Conservation (phyloP, 2,888 invertebrate species). For the Bombylius discolor region DNA sequence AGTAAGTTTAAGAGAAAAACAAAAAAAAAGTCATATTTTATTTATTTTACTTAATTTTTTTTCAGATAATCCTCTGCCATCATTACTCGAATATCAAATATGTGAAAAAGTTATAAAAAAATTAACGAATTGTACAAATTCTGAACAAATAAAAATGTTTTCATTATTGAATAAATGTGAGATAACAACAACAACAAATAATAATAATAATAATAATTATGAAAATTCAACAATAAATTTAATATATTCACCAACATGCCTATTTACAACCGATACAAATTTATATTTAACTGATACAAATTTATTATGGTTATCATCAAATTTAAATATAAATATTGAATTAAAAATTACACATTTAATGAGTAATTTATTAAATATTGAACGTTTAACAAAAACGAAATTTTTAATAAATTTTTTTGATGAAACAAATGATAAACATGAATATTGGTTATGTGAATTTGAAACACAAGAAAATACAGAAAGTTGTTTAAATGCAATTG, state of each 20-base stretch:
- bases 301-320: constrained; percentile 38
- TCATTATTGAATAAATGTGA: constrained; percentile 36
- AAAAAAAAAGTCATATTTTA: too few relatives aligned
- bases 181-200: constrained; percentile 21
- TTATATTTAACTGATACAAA: constrained; percentile 37
- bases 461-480: constrained; percentile 37
- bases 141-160: constrained; percentile 34
- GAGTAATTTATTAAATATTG: constrained; percentile 42
- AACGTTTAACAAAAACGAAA: constrained; percentile 23
- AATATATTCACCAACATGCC: constrained; percentile 20
- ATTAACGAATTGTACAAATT: constrained; percentile 20
- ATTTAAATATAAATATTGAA: constrained; percentile 20
- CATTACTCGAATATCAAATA: constrained; percentile 29
- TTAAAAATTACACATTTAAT: constrained; percentile 37
- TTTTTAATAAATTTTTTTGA: constrained; percentile 40
- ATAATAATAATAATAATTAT: constrained; percentile 23
- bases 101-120: constrained; percentile 30
- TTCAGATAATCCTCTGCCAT: constrained; percentile 34
- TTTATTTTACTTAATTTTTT: constrained; percentile 5
- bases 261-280: constrained; percentile 33
- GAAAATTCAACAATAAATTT: background rate
- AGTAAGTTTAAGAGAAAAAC: constrained; percentile 24
- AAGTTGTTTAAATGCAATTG: constrained; percentile 38
- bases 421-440: constrained; percentile 38
- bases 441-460: constrained; percentile 39